Evolutionary conservation across 2,797 vertebrate species (phyloP).

Genomic region (Eulemur albifrons): DNA sequence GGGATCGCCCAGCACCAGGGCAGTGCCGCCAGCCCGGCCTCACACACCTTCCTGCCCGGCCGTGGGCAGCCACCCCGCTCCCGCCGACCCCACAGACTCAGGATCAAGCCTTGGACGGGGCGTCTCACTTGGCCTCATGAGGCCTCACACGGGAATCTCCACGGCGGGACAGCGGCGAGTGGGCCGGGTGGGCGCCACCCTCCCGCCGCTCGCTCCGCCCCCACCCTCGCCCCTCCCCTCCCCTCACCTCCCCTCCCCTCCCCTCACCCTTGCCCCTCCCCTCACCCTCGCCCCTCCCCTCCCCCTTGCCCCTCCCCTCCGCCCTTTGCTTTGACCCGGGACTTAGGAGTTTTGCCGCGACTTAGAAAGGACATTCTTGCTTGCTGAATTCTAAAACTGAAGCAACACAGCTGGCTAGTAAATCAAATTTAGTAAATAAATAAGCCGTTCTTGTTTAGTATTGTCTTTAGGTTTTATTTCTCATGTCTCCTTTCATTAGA

Average conservation of each 20-base stretch:
- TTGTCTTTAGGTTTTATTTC: conserved; percentile 57
- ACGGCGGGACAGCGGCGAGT: fast-evolving
- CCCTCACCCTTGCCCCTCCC: no score
- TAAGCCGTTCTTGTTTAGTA: not conserved
- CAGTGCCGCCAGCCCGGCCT: not conserved
- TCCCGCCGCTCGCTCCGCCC: fast-evolving
- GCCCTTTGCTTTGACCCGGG: not conserved
- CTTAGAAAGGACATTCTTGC: conserved; percentile 43
- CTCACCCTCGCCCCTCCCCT: no score
- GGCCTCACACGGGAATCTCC: not conserved
- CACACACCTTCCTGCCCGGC: no score
- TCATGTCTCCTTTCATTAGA: conserved; percentile 40
- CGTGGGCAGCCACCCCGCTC: no score
- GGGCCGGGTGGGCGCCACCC: fast-evolving
- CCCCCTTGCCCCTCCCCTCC: fast-evolving
- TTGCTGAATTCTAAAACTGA: conserved; percentile 33
- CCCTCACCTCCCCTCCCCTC: fast-evolving
- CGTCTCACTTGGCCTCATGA: not conserved
- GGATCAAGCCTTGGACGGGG: not conserved
- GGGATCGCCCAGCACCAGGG: not conserved
- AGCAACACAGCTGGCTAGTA: conserved; percentile 57
- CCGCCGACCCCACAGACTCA: not conserved
- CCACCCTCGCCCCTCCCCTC: fast-evolving
- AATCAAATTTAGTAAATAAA: conserved; percentile 51
- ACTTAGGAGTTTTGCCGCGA: not conserved